Conservation (phyloP, 2,797 vertebrate genomes). For the Propithecus perrieri region DNA sequence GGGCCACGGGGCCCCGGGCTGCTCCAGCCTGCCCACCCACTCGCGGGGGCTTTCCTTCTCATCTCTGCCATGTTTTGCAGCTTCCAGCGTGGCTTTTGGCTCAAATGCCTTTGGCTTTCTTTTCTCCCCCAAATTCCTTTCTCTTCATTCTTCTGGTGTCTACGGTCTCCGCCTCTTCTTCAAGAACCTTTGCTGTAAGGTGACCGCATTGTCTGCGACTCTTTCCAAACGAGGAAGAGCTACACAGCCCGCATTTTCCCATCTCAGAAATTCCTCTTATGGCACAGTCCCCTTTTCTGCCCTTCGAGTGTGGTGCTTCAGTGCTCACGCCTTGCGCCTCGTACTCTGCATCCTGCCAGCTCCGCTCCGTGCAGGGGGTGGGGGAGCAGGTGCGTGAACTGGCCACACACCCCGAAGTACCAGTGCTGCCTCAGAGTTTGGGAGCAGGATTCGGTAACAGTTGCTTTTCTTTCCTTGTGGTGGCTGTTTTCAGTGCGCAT, state of each 20-base stretch:
- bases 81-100: background rate
- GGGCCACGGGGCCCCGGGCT: background rate
- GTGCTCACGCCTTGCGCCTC: fast-evolving
- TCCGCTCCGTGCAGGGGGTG: too few species aligned
- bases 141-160: background rate
- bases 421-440: background rate
- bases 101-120: background rate
- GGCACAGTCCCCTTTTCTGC: fast-evolving
- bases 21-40: background rate
- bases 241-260: background rate
- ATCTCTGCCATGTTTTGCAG: fast-evolving
- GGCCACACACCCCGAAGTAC: background rate
- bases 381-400: background rate
- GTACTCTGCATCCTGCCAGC: fast-evolving
- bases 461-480: background rate
- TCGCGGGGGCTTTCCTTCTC: fast-evolving
- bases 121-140: background rate
- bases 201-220: background rate
- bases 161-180: background rate
- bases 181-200: too few species aligned
- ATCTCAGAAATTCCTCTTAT: fast-evolving
- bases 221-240: background rate
- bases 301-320: background rate
- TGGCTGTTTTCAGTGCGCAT: background rate
- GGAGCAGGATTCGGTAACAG: too few species aligned